Base-by-base conservation (phyloP, 1,140 invertebrate species). In the Homalodisca vitripennis region DNA sequence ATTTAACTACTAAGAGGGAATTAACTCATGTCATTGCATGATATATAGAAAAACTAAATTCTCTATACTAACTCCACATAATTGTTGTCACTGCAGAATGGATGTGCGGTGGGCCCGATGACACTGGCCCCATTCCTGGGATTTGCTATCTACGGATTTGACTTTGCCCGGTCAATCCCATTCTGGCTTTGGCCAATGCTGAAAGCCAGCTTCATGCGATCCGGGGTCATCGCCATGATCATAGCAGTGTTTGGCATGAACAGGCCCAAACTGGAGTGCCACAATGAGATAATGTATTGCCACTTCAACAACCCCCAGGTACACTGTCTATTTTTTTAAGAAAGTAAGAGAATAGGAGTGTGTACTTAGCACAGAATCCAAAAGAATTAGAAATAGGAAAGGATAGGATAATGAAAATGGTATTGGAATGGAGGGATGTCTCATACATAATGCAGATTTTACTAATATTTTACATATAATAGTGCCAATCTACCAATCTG, bases 131-230 rank as follows among this genome's bases (percentile, higher is more conserved):
- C 86, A 0, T 83, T 87, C 62, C 82, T 88, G 41, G 86, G 86
- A 1, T 77, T 88, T 13, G 86, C 85, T 0, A 84, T 87, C 31
- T 88, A 88, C 73, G 87, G 87, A 0, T 88, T 88, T 71, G 87
- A 88, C 75, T 88, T 88, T 79, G 86, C 86, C 0, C 79, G 83
- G 27, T 79, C 82, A 29, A 86, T 88, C 22, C 81, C 86, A 0
- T 77, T 80, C 24, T 71, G 81, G 13, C 86, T 88, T 83, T 82
- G 84, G 68, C 74, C 84, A 0, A 67, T 87, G 0, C 86, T 88
- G 83, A 86, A 86, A 74, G 81, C 82, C 1, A 87, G 85, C 34
- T 88, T 87, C 76, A 80, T 88, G 32, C 79, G 87, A 20, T 84
- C 85, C 60, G 86, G 85, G 0, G 84, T 87, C 0, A 85, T 87